Base-by-base conservation (phyloP, 2,888 invertebrate genomes). In the Epicampocera succincta region DNA sequence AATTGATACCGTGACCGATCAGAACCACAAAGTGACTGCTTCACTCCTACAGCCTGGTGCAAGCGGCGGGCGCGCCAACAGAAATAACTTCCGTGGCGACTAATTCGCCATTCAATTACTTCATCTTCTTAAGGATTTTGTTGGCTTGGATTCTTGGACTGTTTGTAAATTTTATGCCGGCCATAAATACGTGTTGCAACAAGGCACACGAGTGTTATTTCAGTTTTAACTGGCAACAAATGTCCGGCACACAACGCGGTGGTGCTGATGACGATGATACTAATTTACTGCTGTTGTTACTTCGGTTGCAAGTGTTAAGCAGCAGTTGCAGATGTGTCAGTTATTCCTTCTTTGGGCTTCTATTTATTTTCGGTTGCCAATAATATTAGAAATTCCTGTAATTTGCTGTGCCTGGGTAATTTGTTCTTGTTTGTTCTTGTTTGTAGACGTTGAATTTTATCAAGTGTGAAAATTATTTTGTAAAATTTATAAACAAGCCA, bases 371-470 rank as follows among this genome's bases (percentile, higher is more conserved):
- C 17, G 46, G 19, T 52, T 66, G 29, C 65, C 72, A 77, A 73
- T 82, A 78, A 69, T 74, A 82, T 78, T 82, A 82, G 74, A 78
- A 69, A 66, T 73, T 78, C 68, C 68, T 61, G 71, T 75, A 74
- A 56, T 69, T 78, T 65, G 42, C 56, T 65, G 56, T 60, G 73
- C 48, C 82, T 74, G 69, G 69, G 72, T 56, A 40, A 74, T 78
- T 72, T 71, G 63, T 38, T 60, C 58, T 61, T 42, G 60, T 78
- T 72, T 71, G 63, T 38, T 60, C 58, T 61, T 42, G 60, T 75
- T 71, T 50, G 61, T 72, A 72, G 60, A 66, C 40, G 48, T 40
- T 61, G 21, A 72, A 54, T 52, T 76, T 52, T 71, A 42, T 54
- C 69, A 71, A 74, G 78, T 82, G 77, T 78, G 82, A 78, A 82